phyloP scores from a whole-genome alignment of 2,113 vertebrate species.

The Brachyhypopomus gauderio region DNA sequence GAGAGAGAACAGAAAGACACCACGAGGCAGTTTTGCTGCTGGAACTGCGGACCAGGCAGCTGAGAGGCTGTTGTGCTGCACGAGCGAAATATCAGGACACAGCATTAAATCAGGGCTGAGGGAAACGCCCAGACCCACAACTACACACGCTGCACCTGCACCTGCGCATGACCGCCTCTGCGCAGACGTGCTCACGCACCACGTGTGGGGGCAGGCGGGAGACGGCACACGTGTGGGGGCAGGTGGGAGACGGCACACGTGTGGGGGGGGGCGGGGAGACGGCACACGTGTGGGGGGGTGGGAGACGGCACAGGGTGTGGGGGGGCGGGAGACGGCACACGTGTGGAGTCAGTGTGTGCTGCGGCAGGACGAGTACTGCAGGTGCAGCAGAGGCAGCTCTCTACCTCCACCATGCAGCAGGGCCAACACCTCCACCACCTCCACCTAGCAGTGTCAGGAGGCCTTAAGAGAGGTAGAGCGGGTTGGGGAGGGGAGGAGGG shows the following conservation, averaged over 20 bases:
- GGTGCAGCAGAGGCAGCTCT: slow-evolving; percentile 37
- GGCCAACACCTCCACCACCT: no score
- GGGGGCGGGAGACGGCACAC: slow-evolving; percentile 16
- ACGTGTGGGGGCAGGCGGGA: neutral
- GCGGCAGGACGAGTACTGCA: slow-evolving; percentile 22
- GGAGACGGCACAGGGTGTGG: slow-evolving; percentile 7
- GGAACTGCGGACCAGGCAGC: no score
- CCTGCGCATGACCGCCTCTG: slow-evolving; percentile 15
- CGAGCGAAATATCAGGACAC: neutral
- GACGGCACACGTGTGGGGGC: slow-evolving; percentile 38
- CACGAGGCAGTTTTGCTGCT: no score
- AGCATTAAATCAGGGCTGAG: neutral
- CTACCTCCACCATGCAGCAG: slow-evolving; percentile 9
- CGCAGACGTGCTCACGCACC: neutral
- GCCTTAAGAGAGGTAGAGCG: no score
- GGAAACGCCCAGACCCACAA: slow-evolving; percentile 6
- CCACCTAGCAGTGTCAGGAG: no score
- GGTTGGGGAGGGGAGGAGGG: no score
- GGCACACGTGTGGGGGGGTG: neutral
- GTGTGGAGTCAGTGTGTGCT: slow-evolving; percentile 39
- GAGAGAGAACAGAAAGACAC: no score
- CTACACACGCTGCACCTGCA: slow-evolving; percentile 30
- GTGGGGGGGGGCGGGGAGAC: slow-evolving; percentile 23
- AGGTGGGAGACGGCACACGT: no score
- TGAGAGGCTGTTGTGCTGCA: no score